Base-by-base conservation (phyloP, 2,888 invertebrate species). In the Camptogramma bilineatum region DNA sequence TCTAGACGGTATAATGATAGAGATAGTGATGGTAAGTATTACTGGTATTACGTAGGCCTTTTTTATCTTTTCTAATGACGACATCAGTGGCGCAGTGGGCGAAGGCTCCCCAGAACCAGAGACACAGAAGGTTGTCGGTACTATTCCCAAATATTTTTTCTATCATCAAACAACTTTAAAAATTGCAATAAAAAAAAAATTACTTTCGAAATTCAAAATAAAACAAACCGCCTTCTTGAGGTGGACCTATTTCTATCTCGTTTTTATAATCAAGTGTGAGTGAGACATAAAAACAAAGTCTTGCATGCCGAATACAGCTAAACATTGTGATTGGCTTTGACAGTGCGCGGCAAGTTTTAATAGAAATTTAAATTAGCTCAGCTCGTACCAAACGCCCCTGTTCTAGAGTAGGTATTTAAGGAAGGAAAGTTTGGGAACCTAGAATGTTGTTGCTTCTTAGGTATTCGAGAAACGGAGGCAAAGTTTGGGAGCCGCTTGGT, bases 321-420 rank as follows among this genome's bases (percentile, higher is more conserved):
- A 86, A 85, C 83, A 86, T 79, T 76, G 74, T 83, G 87, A 88
- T 87, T 87, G 86, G 85, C 83, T 88, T 85, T 86, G 88, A 88
- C 87, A 85, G 76, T 82, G 73, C 77, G 77, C 79, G 78, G 78
- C 77, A 91, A 91, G 89, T 91, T 91, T 90, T 91, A 90, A 91
- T 91, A 91, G 90, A 91, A 90, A 90, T 91, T 91, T 91, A 89
- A 90, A 91, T 91, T 86, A 87, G 85, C 83, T 81, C 28, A 31
- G 56, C 78, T 78, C 76, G 82, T 80, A 77, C 70, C 68, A 75
- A 79, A 79, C 77, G 78, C 74, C 64, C 44, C 62, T 62, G 50
- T 53, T 64, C 42, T 34, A 57, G 62, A 65, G 68, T 66, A 64
- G 62, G 60, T 67, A 64, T 68, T 60, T 65, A 66, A 61, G 66